Evolutionary conservation across 2,797 vertebrate genomes (phyloP).

Genomic region (Apogon talboti): DNA sequence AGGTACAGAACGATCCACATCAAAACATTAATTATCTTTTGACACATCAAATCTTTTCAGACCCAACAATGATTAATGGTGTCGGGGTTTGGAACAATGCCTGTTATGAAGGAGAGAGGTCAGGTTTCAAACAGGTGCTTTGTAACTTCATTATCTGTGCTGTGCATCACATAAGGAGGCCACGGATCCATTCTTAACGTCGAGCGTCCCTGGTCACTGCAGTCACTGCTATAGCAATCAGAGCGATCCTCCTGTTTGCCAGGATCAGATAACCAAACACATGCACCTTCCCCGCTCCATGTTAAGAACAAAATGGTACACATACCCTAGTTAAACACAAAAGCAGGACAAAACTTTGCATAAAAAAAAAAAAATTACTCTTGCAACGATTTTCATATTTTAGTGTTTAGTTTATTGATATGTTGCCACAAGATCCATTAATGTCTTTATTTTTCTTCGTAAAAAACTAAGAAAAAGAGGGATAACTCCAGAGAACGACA

Average conservation of each 20-base stretch:
- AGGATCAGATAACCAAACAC: constrained; percentile 53
- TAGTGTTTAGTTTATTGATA: not conserved
- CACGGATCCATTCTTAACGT: constrained; percentile 1
- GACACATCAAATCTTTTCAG: not conserved
- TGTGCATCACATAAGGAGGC: constrained; percentile 1
- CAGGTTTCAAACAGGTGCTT: constrained; percentile 6
- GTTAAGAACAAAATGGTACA: constrained; percentile 18
- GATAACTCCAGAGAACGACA: not conserved
- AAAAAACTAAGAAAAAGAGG: not conserved
- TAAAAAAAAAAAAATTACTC: constrained; percentile 3
- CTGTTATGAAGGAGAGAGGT: not conserved
- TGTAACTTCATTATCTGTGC: constrained; percentile 15
- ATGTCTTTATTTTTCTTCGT: not conserved
- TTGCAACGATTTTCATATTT: not conserved
- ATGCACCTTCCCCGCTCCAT: constrained; percentile 7
- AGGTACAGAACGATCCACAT: not conserved
- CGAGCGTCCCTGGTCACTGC: constrained; percentile 1
- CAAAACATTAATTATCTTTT: not conserved
- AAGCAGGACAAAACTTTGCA: constrained; percentile 5
- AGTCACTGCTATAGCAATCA: constrained; percentile 6
- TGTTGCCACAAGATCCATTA: not conserved
- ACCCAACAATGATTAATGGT: not conserved
- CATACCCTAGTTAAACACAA: constrained; percentile 42
- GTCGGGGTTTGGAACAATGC: not conserved
- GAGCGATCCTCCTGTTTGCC: constrained; percentile 28